These are phyloP conservation scores for Axea sp. DNA, from an alignment of 2,888 invertebrate species.

Conservation along the genomic window DNA sequence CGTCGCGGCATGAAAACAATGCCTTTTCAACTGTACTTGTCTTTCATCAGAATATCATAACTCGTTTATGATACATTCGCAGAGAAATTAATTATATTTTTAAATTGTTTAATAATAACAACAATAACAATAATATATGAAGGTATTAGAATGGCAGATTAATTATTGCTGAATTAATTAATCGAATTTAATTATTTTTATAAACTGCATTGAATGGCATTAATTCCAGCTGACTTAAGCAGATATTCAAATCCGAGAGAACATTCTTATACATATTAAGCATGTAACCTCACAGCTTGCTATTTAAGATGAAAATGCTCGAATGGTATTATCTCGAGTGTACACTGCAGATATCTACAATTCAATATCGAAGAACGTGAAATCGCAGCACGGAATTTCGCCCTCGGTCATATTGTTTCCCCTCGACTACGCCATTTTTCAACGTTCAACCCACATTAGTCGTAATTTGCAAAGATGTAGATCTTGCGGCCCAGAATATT, in stretches of 20 bases:
- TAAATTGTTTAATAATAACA: no score
- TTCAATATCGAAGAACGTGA: constrained; percentile 43
- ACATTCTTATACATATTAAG: constrained; percentile 56
- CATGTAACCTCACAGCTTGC: constrained; percentile 41
- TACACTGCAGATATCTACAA: constrained; percentile 43
- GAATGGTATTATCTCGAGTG: constrained; percentile 31
- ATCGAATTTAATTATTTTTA: constrained; percentile 10
- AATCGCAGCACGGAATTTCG: constrained; percentile 27
- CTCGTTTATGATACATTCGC: no score
- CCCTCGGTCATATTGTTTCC: constrained; percentile 42
- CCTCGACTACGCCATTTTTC: constrained; percentile 25
- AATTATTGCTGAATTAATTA: no score
- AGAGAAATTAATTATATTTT: no score
- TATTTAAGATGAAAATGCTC: constrained; percentile 37
- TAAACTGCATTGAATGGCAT: constrained; percentile 6
- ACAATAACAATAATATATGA: no score
- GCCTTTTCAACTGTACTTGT: no score
- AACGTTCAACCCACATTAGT: constrained; percentile 34
- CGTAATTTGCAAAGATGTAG: constrained; percentile 44
- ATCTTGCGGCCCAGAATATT: constrained; percentile 32
- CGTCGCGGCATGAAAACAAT: no score
- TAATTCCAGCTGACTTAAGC: constrained; percentile 17
- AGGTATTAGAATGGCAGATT: no score
- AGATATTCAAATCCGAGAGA: constrained; percentile 33
- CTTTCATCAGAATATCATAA: no score